Conservation (phyloP, 2,888 invertebrate genomes). For the Drymonia ruficornis region DNA sequence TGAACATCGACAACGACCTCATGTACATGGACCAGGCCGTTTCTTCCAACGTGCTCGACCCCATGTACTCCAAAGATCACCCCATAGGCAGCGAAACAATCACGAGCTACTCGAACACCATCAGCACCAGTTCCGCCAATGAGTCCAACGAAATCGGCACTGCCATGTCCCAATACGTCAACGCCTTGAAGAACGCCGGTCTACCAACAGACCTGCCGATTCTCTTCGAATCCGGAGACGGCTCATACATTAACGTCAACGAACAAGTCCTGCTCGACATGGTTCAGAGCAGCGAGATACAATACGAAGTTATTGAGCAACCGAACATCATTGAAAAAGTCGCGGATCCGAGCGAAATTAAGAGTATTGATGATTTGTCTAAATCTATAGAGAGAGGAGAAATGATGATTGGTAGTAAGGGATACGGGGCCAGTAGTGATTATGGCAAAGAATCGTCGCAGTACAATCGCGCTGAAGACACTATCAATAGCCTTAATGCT, state of each 20-base stretch:
- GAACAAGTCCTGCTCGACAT: constrained; percentile 86
- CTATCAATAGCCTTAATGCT: constrained; percentile 70
- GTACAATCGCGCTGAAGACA: constrained; percentile 63
- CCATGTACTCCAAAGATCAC: constrained; percentile 63
- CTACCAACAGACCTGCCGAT: constrained; percentile 82
- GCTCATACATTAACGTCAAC: constrained; percentile 86
- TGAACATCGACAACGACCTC: constrained; percentile 72
- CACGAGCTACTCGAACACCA: constrained; percentile 59
- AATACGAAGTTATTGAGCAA: constrained; percentile 81
- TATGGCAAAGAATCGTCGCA: constrained; percentile 61
- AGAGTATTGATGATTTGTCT: constrained; percentile 79
- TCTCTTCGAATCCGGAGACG: constrained; percentile 87
- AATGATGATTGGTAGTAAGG: constrained; percentile 67
- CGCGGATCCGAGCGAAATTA: constrained; percentile 77
- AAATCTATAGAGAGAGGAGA: constrained; percentile 79
- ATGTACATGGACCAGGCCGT: constrained; percentile 74
- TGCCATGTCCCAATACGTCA: constrained; percentile 81
- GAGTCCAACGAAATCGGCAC: constrained; percentile 62
- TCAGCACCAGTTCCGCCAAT: constrained; percentile 49
- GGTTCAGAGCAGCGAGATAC: constrained; percentile 81
- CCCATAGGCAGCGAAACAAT: constrained; percentile 61
- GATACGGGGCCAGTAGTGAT: constrained; percentile 50
- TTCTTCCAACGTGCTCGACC: constrained; percentile 63
- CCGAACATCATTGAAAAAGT: constrained; percentile 81
- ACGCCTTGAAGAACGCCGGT: constrained; percentile 75